Percentiles rank a stretch among this genome's conserved stretches.
Conservation (phyloP, 2,797 vertebrate species). For the Danio choprae region DNA sequence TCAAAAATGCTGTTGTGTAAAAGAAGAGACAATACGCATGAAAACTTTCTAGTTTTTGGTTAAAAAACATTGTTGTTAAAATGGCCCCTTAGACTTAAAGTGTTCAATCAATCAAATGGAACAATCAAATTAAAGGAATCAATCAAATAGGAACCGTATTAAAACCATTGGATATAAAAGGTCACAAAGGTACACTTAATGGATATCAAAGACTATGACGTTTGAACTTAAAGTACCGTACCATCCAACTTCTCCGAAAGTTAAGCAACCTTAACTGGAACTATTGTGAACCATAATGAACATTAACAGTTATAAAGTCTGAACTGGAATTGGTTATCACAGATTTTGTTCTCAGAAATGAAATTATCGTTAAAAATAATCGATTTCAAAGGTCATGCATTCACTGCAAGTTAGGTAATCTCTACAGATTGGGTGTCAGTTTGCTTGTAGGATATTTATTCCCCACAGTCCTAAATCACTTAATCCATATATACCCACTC, state of each 20-base stretch:
- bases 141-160: neutral
- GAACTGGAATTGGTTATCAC: neutral
- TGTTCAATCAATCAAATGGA: neutral
- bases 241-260: neutral
- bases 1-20: too few species aligned
- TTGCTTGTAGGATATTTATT: constrained; percentile 49
- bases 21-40: too few species aligned
- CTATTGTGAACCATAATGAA: neutral
- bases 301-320: neutral
- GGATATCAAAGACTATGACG: neutral
- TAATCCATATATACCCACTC: constrained; percentile 65
- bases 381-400: neutral
- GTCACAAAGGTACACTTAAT: neutral
- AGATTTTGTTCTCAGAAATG: neutral
- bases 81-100: too few species aligned
- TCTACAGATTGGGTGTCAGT: neutral
- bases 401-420: neutral
- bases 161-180: neutral
- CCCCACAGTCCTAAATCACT: constrained; percentile 59
- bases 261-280: neutral
- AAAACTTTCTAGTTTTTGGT: too few species aligned
- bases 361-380: neutral
- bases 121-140: too few species aligned
- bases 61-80: too few species aligned
- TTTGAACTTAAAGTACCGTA: neutral